A percentile compares a stretch with the other conserved stretches of the same genome.
These are phyloP conservation scores for Furnarius figulus DNA, from an alignment of 2,113 vertebrate species.

Conservation along the genomic window DNA sequence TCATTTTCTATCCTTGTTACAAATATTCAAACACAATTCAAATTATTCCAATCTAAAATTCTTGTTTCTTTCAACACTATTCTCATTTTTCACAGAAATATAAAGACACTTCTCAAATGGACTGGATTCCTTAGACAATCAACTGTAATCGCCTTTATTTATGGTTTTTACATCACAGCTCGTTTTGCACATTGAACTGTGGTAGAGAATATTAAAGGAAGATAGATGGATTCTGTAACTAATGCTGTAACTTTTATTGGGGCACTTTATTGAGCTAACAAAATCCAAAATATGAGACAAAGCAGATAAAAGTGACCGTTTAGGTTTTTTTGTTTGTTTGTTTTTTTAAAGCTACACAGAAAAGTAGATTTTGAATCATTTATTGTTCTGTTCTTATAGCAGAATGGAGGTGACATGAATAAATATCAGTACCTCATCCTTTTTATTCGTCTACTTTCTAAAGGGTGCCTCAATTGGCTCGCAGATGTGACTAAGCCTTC, in stretches of 20 bases:
- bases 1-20: background rate
- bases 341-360: background rate
- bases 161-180: background rate
- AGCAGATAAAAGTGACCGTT: background rate
- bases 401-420: background rate
- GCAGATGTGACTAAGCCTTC: background rate
- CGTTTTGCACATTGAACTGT: background rate
- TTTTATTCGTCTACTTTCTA: background rate
- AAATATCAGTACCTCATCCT: background rate
- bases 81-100: background rate
- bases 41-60: background rate
- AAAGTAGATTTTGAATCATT: background rate
- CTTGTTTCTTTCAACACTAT: background rate
- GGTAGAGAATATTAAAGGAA: background rate
- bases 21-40: background rate
- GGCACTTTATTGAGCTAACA: background rate
- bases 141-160: background rate
- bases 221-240: slow-evolving; percentile 11
- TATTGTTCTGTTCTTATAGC: background rate
- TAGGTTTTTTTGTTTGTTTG: background rate
- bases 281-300: background rate
- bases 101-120: background rate
- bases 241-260: background rate
- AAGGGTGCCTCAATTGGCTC: background rate
- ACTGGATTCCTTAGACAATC: background rate